Evolutionary conservation across 2,888 invertebrate genomes (phyloP).

Genomic region (Argyresthia albistria): DNA sequence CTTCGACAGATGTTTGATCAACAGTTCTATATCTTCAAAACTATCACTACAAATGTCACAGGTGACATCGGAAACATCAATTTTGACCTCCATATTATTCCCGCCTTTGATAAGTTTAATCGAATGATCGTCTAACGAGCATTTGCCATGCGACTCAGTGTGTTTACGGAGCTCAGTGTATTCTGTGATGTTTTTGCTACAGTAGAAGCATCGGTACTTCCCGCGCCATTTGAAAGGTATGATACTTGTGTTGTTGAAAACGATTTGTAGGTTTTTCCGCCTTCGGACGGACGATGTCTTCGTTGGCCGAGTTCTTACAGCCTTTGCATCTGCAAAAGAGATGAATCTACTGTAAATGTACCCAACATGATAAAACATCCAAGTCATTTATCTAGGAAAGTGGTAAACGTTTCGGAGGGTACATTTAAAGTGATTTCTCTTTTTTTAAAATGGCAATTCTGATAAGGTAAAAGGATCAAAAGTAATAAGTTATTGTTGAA

Average conservation of each 20-base stretch:
- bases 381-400: background rate
- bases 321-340: constrained; percentile 43
- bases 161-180: constrained; percentile 45
- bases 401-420: constrained; percentile 17
- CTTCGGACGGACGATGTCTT: constrained; percentile 57
- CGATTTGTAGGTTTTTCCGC: constrained; percentile 48
- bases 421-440: constrained; percentile 39
- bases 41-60: constrained; percentile 45
- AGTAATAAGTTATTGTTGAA: background rate
- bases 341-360: constrained; percentile 59
- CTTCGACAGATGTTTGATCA: constrained; percentile 41
- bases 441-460: background rate
- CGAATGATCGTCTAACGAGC: constrained; percentile 50
- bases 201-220: constrained; percentile 58
- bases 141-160: constrained; percentile 48
- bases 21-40: constrained; percentile 28
- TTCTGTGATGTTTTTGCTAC: constrained; percentile 46
- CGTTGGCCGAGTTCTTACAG: constrained; percentile 37
- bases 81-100: constrained; percentile 60
- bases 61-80: constrained; percentile 47
- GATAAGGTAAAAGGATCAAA: background rate
- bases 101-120: constrained; percentile 55
- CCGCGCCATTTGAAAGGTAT: constrained; percentile 67
- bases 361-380: constrained; percentile 20
- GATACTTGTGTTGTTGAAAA: constrained; percentile 58